Evolutionary conservation across 2,797 vertebrate species (phyloP).

Genomic region (Sebastes dallii): DNA sequence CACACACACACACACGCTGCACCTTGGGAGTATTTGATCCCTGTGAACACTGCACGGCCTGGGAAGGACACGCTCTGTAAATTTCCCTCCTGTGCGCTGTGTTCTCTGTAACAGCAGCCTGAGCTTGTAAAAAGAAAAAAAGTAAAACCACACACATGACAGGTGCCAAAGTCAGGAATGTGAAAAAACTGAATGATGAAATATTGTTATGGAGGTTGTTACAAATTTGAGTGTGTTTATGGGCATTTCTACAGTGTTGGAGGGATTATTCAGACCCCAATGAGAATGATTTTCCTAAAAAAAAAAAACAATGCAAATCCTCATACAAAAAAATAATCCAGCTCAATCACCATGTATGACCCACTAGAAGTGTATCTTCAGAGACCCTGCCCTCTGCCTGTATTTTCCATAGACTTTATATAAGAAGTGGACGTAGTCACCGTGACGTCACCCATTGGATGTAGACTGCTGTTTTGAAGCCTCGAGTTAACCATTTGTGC

Average conservation of each 20-base stretch:
- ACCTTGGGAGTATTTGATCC: conserved; percentile 79
- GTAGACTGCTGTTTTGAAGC: too few relatives aligned
- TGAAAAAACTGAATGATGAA: conserved; percentile 57
- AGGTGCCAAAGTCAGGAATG: conserved; percentile 77
- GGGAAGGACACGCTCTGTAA: conserved; percentile 77
- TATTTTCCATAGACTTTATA: too few relatives aligned
- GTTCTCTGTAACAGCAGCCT: conserved; percentile 62
- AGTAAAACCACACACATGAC: conserved; percentile 68
- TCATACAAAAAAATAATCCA: too few relatives aligned
- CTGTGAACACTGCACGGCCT: conserved; percentile 63
- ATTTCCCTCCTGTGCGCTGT: conserved; percentile 61
- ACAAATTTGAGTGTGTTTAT: not conserved
- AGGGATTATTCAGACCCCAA: not conserved
- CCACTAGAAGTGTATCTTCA: not conserved
- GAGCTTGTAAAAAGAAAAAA: conserved; percentile 68
- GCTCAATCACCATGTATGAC: not conserved
- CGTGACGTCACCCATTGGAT: too few relatives aligned
- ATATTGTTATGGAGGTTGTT: conserved; percentile 36
- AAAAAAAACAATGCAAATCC: not conserved
- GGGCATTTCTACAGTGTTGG: not conserved
- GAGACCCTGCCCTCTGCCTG: not conserved
- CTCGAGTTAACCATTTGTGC: too few relatives aligned
- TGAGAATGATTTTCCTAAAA: not conserved
- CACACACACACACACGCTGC: conserved; percentile 27
- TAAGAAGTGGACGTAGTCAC: too few relatives aligned